Evolutionary conservation across 2,888 invertebrate species (phyloP).

Genomic region (Dasypolia templi): DNA sequence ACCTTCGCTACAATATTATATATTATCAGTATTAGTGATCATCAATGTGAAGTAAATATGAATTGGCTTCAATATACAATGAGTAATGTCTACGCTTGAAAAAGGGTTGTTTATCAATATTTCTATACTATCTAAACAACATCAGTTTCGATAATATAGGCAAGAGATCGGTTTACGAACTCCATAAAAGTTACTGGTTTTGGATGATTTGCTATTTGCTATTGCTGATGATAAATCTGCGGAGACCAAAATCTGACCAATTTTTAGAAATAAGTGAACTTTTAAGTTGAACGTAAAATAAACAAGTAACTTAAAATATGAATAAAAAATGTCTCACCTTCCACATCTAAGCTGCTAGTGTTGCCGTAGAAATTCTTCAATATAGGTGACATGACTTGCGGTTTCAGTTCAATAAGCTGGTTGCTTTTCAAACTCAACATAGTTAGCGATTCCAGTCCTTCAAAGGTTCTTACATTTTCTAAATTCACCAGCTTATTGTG

Average conservation of each 20-base stretch:
- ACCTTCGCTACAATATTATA: neutral
- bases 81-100: neutral
- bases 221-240: no score
- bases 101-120: neutral
- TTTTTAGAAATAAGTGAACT: neutral
- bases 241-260: neutral
- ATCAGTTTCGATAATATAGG: neutral
- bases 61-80: neutral
- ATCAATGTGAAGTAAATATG: neutral
- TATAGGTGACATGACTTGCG: conserved; percentile 80
- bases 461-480: conserved; percentile 79
- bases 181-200: neutral
- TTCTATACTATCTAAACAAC: neutral
- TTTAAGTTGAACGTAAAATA: neutral
- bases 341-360: conserved; percentile 79
- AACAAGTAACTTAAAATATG: neutral
- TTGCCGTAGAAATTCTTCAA: conserved; percentile 79
- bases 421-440: conserved; percentile 82
- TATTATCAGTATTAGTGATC: neutral
- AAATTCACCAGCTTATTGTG: conserved; percentile 80
- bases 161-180: no score
- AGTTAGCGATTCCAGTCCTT: conserved; percentile 75
- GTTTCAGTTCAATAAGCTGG: conserved; percentile 77
- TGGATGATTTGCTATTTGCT: neutral
- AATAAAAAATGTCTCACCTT: conserved; percentile 74